phyloP scores from a whole-genome alignment of 2,797 vertebrate species.

The Tokudaia muenninki region DNA sequence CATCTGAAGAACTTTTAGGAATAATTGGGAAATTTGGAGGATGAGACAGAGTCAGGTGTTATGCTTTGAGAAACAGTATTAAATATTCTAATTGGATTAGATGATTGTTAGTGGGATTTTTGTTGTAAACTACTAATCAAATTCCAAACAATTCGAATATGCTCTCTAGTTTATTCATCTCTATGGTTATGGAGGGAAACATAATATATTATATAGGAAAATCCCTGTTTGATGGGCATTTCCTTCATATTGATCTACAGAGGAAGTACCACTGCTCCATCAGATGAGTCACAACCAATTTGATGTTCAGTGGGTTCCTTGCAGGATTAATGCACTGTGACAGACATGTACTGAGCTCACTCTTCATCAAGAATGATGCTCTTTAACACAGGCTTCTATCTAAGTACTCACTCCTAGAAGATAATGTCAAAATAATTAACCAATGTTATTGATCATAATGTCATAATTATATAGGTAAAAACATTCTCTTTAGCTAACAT shows the following conservation, averaged over 20 bases:
- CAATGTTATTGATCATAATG: constrained; percentile 54
- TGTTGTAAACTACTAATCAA: constrained; percentile 22
- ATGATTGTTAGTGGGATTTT: not conserved
- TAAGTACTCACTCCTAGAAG: not conserved
- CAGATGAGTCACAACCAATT: not conserved
- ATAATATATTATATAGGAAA: not conserved
- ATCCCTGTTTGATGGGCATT: not conserved
- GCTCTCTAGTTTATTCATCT: not conserved
- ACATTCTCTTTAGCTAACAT: constrained; percentile 7
- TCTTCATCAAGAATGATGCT: not conserved
- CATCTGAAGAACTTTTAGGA: not conserved
- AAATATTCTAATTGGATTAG: not conserved
- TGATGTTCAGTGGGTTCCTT: not conserved
- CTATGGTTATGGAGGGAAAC: not conserved
- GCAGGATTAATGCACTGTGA: not conserved
- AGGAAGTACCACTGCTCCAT: not conserved
- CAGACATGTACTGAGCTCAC: not conserved
- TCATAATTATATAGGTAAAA: constrained; percentile 47
- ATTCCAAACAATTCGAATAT: not conserved
- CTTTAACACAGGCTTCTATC: constrained; percentile 35
- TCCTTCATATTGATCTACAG: not conserved
- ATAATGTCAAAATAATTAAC: constrained; percentile 66
- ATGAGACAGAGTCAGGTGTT: not conserved
- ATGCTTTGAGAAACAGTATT: not conserved
- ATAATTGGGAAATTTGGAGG: not conserved